Evolutionary conservation across 35 echinoderm and acorn worm species (phyloP).

Genomic region (Eucidaris tribuloides): DNA sequence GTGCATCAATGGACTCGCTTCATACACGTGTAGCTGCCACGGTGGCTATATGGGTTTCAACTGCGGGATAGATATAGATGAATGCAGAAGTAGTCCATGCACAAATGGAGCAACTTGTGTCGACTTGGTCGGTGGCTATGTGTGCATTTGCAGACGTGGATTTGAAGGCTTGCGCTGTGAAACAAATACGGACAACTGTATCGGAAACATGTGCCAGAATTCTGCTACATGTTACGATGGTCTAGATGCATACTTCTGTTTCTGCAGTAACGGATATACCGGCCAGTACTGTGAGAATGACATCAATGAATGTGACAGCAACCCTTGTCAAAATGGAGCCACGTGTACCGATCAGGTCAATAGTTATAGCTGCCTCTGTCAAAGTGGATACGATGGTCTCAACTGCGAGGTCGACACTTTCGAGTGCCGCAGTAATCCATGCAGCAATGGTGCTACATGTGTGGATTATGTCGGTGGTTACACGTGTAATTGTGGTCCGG

Average conservation of each 20-base stretch:
- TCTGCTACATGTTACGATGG: conserved; percentile 32
- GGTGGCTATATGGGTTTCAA: conserved; percentile 60
- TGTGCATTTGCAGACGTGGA: conserved; percentile 2
- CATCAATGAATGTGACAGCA: conserved; percentile 45
- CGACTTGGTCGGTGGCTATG: neutral
- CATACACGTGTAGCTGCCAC: conserved; percentile 34
- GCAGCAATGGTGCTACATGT: conserved; percentile 66
- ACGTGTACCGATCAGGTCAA: conserved; percentile 47
- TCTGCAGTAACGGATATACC: conserved; percentile 30
- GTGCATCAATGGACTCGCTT: conserved; percentile 9
- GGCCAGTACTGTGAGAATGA: conserved; percentile 33
- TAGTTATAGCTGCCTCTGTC: conserved; percentile 37
- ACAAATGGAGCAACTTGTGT: conserved; percentile 36
- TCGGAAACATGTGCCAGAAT: conserved; percentile 11
- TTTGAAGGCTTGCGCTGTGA: conserved; percentile 16
- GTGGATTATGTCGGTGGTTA: conserved; percentile 37
- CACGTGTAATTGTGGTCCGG: conserved; percentile 51
- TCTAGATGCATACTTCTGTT: conserved; percentile 36
- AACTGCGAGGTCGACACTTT: conserved; percentile 35
- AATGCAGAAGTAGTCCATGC: conserved; percentile 48
- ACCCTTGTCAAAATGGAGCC: conserved; percentile 55
- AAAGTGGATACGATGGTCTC: conserved; percentile 13
- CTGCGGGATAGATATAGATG: conserved; percentile 69
- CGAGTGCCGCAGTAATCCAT: conserved; percentile 70
- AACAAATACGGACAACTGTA: neutral